A percentile compares a stretch with the other conserved stretches of the same genome.
phyloP scores from a whole-genome alignment of 2,888 invertebrate genomes.

The Azorinus chamasolen region DNA sequence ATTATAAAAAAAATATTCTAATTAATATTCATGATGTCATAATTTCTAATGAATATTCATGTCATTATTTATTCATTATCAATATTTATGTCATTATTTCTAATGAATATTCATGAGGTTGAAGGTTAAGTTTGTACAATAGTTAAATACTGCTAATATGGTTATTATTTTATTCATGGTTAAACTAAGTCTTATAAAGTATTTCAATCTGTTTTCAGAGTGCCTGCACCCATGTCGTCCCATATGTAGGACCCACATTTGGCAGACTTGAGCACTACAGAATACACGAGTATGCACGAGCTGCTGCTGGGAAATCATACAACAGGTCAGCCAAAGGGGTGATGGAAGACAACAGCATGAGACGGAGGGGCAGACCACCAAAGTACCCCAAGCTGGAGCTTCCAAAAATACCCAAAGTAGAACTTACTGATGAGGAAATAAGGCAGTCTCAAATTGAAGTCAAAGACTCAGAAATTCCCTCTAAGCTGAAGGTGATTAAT shows the following conservation, averaged over 20 bases:
- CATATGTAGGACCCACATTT: constrained; percentile 86
- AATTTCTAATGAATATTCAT: no score
- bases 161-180: no score
- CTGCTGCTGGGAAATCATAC: constrained; percentile 72
- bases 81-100: no score
- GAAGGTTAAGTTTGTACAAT: no score
- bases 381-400: constrained; percentile 90
- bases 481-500: constrained; percentile 70
- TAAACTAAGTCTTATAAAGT: no score
- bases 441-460: constrained; percentile 60
- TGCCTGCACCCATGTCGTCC: constrained; percentile 87
- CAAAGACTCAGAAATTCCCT: constrained; percentile 43
- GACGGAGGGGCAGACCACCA: constrained; percentile 98
- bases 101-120: no score
- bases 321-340: constrained; percentile 32
- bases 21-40: no score
- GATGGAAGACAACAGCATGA: constrained; percentile 87
- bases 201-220: constrained; percentile 69
- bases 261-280: constrained; percentile 93
- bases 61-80: no score
- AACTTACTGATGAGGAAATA: constrained; percentile 77
- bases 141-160: no score
- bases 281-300: constrained; percentile 91
- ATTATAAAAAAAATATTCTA: no score
- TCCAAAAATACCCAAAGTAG: constrained; percentile 83